phyloP scores from a whole-genome alignment of 2,888 invertebrate genomes.

The Phaedon cochleariae region DNA sequence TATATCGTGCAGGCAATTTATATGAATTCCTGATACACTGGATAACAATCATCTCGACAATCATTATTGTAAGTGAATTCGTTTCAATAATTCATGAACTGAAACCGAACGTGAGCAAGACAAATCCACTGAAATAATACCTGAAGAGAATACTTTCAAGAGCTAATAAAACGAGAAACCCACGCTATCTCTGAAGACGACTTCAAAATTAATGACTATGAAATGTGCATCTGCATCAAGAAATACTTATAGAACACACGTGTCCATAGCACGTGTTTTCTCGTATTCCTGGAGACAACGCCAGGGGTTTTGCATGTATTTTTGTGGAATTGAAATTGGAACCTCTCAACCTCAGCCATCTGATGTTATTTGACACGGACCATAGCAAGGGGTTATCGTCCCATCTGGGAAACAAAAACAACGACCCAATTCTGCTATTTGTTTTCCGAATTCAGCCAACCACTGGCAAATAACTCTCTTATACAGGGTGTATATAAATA shows the following conservation, averaged over 20 bases:
- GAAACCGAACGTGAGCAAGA: neutral
- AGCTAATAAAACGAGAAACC: neutral
- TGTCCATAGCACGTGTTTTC: slow-evolving; percentile 25
- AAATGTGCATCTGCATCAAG: too few species aligned
- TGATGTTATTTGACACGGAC: neutral
- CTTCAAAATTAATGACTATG: slow-evolving; percentile 6
- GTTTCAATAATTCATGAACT: neutral
- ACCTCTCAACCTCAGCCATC: neutral
- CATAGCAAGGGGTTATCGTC: neutral
- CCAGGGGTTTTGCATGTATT: neutral
- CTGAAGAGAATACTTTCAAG: neutral
- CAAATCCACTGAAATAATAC: neutral
- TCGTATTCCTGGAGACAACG: slow-evolving; percentile 1
- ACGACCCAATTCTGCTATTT: neutral
- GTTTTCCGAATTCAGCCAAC: too few species aligned
- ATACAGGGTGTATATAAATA: too few species aligned
- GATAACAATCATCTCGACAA: neutral
- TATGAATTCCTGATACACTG: too few species aligned
- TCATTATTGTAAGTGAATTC: neutral
- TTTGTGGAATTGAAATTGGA: neutral
- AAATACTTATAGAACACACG: neutral
- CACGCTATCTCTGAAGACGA: neutral
- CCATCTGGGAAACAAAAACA: neutral
- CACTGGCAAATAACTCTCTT: too few species aligned
- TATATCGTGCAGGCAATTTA: too few species aligned